Conservation (phyloP, 1,140 invertebrate species). For the Lethrus apterus region DNA sequence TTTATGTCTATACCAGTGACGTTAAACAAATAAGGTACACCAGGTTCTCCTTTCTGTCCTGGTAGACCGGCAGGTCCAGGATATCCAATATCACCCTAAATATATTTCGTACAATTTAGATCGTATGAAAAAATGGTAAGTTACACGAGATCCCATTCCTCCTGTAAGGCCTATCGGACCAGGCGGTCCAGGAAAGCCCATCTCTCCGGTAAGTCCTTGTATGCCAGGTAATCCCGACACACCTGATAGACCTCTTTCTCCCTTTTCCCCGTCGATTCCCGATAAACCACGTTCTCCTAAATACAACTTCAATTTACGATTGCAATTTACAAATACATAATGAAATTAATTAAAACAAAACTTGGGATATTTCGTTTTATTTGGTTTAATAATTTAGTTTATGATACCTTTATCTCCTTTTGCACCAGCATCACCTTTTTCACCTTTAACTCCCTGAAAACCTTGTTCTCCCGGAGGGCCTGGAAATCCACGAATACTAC, state of each 20-base stretch:
- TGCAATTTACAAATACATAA: not conserved
- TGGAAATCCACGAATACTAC: constrained; percentile 39
- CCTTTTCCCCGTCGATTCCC: constrained; percentile 41
- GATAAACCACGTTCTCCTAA: constrained; percentile 19
- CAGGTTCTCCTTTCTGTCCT: constrained; percentile 36
- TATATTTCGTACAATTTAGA: no score
- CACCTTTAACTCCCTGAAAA: constrained; percentile 40
- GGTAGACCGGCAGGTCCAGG: constrained; percentile 39
- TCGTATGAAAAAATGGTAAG: no score
- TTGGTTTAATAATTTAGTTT: no score
- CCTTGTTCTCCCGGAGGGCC: constrained; percentile 44
- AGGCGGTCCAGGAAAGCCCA: constrained; percentile 29
- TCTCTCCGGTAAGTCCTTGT: constrained; percentile 4
- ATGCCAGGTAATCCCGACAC: constrained; percentile 33
- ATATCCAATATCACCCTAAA: not conserved
- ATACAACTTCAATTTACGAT: constrained; percentile 11
- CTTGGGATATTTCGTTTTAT: no score
- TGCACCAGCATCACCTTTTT: constrained; percentile 36
- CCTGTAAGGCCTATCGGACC: constrained; percentile 36
- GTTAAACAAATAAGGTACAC: no score
- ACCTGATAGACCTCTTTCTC: constrained; percentile 39
- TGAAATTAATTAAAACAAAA: not conserved
- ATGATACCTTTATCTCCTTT: constrained; percentile 36
- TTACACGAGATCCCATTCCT: not conserved
- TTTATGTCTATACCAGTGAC: no score